These are phyloP conservation scores for Zaprionus nigranus DNA, from an alignment of 1,140 invertebrate species.

Conservation along the genomic window DNA sequence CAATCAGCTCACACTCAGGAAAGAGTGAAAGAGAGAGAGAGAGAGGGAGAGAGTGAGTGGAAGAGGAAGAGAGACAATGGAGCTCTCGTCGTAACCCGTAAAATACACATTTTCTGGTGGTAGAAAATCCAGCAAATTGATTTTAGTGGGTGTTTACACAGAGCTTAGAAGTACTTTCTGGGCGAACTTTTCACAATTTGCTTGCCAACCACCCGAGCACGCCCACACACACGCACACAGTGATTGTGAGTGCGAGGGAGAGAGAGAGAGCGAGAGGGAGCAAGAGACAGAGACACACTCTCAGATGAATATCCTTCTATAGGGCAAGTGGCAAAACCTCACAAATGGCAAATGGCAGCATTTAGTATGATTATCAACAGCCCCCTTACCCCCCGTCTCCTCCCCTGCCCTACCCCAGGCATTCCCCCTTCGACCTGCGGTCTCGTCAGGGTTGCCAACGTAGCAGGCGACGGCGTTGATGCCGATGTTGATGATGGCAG, in stretches of 20 bases:
- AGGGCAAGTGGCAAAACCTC: constrained; percentile 84
- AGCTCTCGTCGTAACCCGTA: constrained; percentile 68
- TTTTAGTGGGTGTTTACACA: constrained; percentile 84
- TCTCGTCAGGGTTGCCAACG: constrained; percentile 23
- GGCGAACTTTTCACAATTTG: constrained; percentile 77
- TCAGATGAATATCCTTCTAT: constrained; percentile 43
- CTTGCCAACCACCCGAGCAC: constrained; percentile 54
- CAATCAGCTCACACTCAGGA: constrained; percentile 30
- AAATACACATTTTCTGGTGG: constrained; percentile 82
- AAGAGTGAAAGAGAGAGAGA: no score
- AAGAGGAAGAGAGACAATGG: not conserved
- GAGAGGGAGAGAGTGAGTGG: no score
- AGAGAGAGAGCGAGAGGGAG: constrained; percentile 16
- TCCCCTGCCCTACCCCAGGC: no score
- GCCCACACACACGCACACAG: constrained; percentile 21
- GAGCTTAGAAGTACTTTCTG: constrained; percentile 79
- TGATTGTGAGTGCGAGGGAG: constrained; percentile 2
- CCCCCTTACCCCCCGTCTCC: constrained; percentile 2
- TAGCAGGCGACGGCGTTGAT: constrained; percentile 53
- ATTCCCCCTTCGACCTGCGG: constrained; percentile 28
- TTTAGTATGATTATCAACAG: constrained; percentile 81
- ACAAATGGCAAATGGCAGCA: constrained; percentile 84
- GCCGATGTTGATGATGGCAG: constrained; percentile 40
- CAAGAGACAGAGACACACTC: constrained; percentile 19
- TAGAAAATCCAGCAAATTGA: constrained; percentile 84